phyloP scores from a whole-genome alignment of 2,888 invertebrate genomes.

The Diogma glabrata region DNA sequence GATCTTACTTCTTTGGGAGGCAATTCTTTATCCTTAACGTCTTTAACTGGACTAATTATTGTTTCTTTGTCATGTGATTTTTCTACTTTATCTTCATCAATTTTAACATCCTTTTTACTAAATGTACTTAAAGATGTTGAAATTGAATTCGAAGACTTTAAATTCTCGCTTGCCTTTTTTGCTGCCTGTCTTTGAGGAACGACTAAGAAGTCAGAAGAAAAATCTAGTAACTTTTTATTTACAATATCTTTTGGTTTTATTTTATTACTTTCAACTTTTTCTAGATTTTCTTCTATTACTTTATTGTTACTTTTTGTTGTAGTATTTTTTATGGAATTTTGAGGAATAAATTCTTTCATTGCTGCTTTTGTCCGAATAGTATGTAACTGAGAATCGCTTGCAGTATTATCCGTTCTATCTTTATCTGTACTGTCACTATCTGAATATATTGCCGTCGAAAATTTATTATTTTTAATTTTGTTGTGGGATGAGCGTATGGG shows the following conservation, averaged over 20 bases:
- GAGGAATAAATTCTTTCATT: constrained; percentile 66
- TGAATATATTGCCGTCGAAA: constrained; percentile 68
- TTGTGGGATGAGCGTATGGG: constrained; percentile 37
- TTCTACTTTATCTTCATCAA: constrained; percentile 31
- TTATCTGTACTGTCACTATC: constrained; percentile 45
- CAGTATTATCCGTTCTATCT: constrained; percentile 46
- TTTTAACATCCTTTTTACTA: constrained; percentile 27
- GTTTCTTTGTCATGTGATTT: constrained; percentile 4
- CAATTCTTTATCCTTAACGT: constrained; percentile 5
- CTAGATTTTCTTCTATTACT: not conserved
- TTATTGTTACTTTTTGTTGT: constrained; percentile 14
- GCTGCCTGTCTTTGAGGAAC: constrained; percentile 85
- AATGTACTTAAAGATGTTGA: constrained; percentile 16
- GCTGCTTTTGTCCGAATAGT: constrained; percentile 67
- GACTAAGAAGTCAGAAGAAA: constrained; percentile 64
- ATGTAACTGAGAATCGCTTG: constrained; percentile 56
- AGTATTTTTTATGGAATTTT: constrained; percentile 25
- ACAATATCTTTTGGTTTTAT: constrained; percentile 23
- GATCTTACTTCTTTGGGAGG: constrained; percentile 1
- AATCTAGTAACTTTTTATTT: constrained; percentile 29
- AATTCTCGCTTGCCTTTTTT: constrained; percentile 81
- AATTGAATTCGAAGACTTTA: constrained; percentile 50
- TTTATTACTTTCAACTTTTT: constrained; percentile 11
- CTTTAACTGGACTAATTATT: constrained; percentile 12
- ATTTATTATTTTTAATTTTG: constrained; percentile 38